Conservation (phyloP, 2,888 invertebrate species). For the Coelinius sp. region DNA sequence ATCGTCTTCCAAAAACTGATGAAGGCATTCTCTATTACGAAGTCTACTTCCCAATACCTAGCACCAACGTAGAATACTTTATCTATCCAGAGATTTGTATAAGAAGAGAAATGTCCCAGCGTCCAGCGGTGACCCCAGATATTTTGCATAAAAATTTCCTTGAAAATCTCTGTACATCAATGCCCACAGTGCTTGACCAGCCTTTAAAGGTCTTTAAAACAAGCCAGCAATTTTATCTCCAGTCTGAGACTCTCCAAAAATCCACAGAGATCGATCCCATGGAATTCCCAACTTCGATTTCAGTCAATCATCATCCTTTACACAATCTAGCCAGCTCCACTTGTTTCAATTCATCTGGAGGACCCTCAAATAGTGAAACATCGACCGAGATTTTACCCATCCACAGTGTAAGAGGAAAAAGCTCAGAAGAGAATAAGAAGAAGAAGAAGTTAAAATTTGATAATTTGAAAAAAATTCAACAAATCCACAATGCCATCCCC, state of each 20-base stretch:
- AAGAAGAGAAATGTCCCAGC: slow-evolving; percentile 45
- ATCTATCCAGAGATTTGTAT: slow-evolving; percentile 62
- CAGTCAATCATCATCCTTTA: background rate
- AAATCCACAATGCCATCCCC: slow-evolving; percentile 15
- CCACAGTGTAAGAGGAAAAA: slow-evolving; percentile 40
- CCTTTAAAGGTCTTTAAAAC: background rate
- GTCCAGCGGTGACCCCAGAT: slow-evolving; percentile 41
- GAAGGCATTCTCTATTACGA: slow-evolving; percentile 58
- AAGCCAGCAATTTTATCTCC: background rate
- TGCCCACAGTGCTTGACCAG: slow-evolving; percentile 51
- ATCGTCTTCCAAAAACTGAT: slow-evolving; percentile 58
- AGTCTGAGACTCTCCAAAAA: slow-evolving; percentile 1
- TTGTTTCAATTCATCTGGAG: slow-evolving; percentile 32
- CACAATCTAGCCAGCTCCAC: slow-evolving; percentile 23
- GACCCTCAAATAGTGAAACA: background rate
- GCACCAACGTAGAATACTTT: slow-evolving; percentile 42
- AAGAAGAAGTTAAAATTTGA: background rate
- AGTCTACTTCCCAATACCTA: slow-evolving; percentile 56
- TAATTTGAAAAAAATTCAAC: slow-evolving; percentile 21
- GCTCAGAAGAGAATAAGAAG: background rate
- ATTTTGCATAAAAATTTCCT: slow-evolving; percentile 47
- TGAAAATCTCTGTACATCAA: slow-evolving; percentile 44
- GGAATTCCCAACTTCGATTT: background rate
- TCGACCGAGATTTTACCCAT: slow-evolving; percentile 47
- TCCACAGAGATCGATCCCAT: background rate